Evolutionary conservation across 1,140 invertebrate genomes (phyloP), one percentile per base, ranked within the genome.

Genomic region (Meloidogyne floridensis): DNA sequence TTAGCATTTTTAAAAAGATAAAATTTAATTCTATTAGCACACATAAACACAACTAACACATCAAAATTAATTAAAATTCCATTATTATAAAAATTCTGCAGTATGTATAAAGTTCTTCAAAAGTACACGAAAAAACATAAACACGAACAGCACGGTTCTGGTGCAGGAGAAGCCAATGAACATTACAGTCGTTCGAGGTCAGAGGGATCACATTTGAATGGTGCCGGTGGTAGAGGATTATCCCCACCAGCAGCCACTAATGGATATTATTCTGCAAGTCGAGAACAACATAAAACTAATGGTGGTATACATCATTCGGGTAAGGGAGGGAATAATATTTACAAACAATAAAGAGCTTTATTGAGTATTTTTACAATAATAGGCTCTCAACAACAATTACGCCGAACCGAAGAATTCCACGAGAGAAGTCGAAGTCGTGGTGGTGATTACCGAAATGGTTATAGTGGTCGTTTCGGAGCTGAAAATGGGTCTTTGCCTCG

Each of bases 41-140:
- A 4, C 5, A 15, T 59, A 15, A 11, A 11, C 54, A 56, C 13
- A 56, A 11, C 13, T 3, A 59, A 59, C 13, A 15, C 15, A 15
- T 65, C 5, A 3, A 65, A 65, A 65, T 13, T 65, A 3, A 65
- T n/a, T 65, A 6, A n/a, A 65, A 59, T 13, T 59, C 15, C n/a
- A 18, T 6, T 6, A 18, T n/a, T n/a, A 65, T 65, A 59, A 59
- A 59, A 65, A 65, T 65, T 18, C 59, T 65, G 59, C 59, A 65
- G 15, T 51, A 88, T 90, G 88, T 87, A 86, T 73, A 88, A 88
- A 79, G 88, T 88, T 47, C 75, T 87, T 5, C 79, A 83, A 72
- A 81, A 75, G 15, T 90, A 86, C 76, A 87, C 87, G 51, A 81
- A 83, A 43, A 88, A 88, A 76, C 82, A 86, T 15, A 89, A 90